These are phyloP conservation scores for Ophion ventricosus DNA, from an alignment of 2,888 invertebrate genomes.

Conservation along the genomic window DNA sequence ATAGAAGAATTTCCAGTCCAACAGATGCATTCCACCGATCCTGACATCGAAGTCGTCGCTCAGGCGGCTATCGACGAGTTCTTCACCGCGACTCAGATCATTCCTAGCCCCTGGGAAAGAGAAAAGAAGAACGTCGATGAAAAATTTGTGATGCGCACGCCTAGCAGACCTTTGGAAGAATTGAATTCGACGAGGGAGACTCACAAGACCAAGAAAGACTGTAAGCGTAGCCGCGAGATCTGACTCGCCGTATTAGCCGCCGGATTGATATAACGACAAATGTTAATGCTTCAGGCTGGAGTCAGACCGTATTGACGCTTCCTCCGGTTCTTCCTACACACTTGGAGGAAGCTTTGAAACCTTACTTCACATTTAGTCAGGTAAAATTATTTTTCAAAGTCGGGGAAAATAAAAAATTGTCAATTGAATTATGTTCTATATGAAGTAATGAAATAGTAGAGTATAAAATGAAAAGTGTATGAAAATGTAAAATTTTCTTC, in stretches of 20 bases:
- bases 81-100: constrained; percentile 85
- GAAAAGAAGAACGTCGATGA: constrained; percentile 67
- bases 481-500: too few relatives aligned
- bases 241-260: background rate
- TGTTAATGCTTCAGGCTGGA: constrained; percentile 84
- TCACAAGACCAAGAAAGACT: constrained; percentile 73
- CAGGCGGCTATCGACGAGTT: constrained; percentile 88
- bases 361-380: constrained; percentile 86
- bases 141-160: constrained; percentile 69
- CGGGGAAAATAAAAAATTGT: too few relatives aligned
- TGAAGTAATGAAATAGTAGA: too few relatives aligned
- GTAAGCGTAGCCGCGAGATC: constrained; percentile 65
- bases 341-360: constrained; percentile 86
- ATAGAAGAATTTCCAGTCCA: constrained; percentile 87
- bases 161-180: constrained; percentile 67
- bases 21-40: constrained; percentile 87
- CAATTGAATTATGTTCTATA: too few relatives aligned
- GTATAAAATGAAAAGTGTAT: too few relatives aligned
- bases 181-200: constrained; percentile 66
- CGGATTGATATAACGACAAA: background rate
- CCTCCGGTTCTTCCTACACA: constrained; percentile 87
- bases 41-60: constrained; percentile 86
- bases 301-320: constrained; percentile 88
- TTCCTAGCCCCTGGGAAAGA: constrained; percentile 85
- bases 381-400: constrained; percentile 70